A percentile compares a stretch with the other conserved stretches of the same genome.
Evolutionary conservation across 2,797 vertebrate species (phyloP).

Genomic region (Acipenser transmontanus): DNA sequence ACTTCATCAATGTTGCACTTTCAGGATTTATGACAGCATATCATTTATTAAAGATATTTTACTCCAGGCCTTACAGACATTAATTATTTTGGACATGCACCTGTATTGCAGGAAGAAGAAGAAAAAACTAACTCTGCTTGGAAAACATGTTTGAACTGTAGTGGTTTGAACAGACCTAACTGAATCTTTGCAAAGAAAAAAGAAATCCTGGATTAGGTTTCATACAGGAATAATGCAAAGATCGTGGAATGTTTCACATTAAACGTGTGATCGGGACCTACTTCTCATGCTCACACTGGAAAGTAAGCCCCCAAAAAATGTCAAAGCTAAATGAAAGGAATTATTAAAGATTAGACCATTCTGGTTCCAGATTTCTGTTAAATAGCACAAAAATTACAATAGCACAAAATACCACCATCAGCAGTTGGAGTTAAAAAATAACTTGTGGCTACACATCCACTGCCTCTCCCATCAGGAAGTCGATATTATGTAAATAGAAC

Average conservation of each 20-base stretch:
- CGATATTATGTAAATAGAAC: neutral
- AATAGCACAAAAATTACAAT: too few species aligned
- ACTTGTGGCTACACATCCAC: too few species aligned
- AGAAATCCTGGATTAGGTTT: constrained; percentile 37
- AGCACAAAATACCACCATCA: too few species aligned
- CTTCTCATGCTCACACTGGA: neutral
- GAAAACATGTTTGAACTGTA: constrained; percentile 34
- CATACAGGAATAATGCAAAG: constrained; percentile 45
- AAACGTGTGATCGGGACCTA: constrained; percentile 34
- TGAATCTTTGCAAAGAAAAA: constrained; percentile 8
- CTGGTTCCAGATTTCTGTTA: too few species aligned
- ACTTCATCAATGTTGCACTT: constrained; percentile 19
- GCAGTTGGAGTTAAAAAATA: too few species aligned
- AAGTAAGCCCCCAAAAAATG: too few species aligned
- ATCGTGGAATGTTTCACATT: constrained; percentile 54
- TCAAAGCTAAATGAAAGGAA: too few species aligned
- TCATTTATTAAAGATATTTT: constrained; percentile 34
- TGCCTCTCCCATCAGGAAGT: neutral
- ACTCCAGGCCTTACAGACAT: constrained; percentile 21
- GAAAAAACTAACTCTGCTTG: constrained; percentile 24
- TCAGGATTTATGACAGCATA: constrained; percentile 14
- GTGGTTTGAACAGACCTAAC: constrained; percentile 36
- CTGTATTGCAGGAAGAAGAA: constrained; percentile 27
- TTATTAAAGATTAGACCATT: too few species aligned
- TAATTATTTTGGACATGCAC: constrained; percentile 31